Base-by-base conservation (phyloP, 1,140 invertebrate species). In the Lepidurus packardi region DNA sequence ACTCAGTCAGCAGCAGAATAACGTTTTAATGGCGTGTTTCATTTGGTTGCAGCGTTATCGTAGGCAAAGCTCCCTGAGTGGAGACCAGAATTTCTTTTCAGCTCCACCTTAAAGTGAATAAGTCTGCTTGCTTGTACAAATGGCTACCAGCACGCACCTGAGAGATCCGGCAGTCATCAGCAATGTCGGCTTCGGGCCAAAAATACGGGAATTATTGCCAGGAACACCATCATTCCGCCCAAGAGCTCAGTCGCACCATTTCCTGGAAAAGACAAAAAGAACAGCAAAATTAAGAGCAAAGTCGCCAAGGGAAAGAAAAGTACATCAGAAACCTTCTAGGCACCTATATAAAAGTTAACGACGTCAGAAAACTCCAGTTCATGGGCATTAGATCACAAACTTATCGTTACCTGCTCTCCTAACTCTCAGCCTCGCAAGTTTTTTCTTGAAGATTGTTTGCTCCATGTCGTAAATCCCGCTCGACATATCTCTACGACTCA, bases 301-400 rank as follows among this genome's bases (percentile, higher is more conserved):
- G 53, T 65, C 53, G 53, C 21, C 16, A 13, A 65, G 9, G 9
- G 3, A 65, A 65, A 65, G 53, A 65, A 65, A 65, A 11, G 53
- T 65, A 65, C 53, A 65, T 13, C 53, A 65, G 53, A 65, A 65
- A 65, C 53, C 53, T 65, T 65, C 53, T 65, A 21, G 53, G 13
- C 34, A 65, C 53, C 53, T n/a, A 65, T 65, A 65, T 65, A 65
- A 65, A 65, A 65, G 53, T 65, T 65, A 65, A 65, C 53, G 53
- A 65, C 53, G 13, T 65, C 9, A 65, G 53, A 13, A 34, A 65
- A 65, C 53, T 65, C 53, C 13, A 65, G 16, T 65, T 65, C 53
- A 65, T 65, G 53, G 21, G 16, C 53, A 13, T 65, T 65, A 65
- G 21, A 65, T 65, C 53, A 65, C 53, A 65, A 65, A 65, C 53